These are phyloP conservation scores for Hoplostethus mediterraneus DNA, from an alignment of 2,797 vertebrate species.

Conservation along the genomic window DNA sequence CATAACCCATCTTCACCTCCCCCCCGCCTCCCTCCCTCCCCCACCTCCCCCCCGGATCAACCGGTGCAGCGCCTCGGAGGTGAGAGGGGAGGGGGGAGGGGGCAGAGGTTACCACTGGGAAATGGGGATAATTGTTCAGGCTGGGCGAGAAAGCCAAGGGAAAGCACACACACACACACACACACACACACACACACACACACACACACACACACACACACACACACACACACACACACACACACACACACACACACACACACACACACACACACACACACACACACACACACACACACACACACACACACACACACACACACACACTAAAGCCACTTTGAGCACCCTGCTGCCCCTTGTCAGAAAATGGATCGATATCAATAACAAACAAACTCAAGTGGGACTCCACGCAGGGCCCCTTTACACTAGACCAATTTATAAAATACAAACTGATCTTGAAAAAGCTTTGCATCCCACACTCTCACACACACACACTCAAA, in stretches of 20 bases:
- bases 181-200: conserved; percentile 19
- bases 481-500: no score
- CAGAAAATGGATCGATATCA: conserved; percentile 29
- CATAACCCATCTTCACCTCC: conserved; percentile 42
- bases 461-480: no score
- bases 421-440: neutral
- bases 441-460: no score
- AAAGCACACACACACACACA: conserved; percentile 5
- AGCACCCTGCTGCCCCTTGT: conserved; percentile 21
- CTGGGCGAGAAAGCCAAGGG: conserved; percentile 16
- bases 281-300: conserved; percentile 14
- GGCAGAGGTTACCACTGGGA: conserved; percentile 18
- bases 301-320: conserved; percentile 4
- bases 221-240: conserved; percentile 14
- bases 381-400: conserved; percentile 31
- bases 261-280: conserved; percentile 14
- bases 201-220: conserved; percentile 14
- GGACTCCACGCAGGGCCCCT: conserved; percentile 14
- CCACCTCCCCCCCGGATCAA: conserved; percentile 49
- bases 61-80: conserved; percentile 7
- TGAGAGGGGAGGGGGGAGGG: no score
- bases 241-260: conserved; percentile 14
- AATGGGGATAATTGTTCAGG: conserved; percentile 25
- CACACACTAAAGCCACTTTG: conserved; percentile 2
- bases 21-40: no score